Evolutionary conservation across 1,140 invertebrate species (phyloP).

Genomic region (Achroia grisella): DNA sequence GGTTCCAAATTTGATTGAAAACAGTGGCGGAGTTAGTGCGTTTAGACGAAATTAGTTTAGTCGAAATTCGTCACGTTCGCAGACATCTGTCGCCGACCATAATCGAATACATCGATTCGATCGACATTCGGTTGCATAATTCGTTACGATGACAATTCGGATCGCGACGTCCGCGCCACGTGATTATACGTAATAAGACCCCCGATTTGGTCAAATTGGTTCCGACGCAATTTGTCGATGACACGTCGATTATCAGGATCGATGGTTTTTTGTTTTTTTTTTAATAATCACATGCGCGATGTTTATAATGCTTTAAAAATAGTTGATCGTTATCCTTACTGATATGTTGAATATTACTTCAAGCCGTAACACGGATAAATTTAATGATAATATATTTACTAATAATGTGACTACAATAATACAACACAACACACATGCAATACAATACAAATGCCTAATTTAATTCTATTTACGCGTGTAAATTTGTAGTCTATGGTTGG

Average conservation of each 20-base stretch:
- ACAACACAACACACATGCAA: too few species aligned
- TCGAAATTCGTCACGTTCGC: conserved; percentile 68
- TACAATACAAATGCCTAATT: too few species aligned
- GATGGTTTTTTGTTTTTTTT: conserved; percentile 12
- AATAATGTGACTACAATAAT: too few species aligned
- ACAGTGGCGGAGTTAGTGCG: conserved; percentile 11
- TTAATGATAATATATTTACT: too few species aligned
- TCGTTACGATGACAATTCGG: conserved; percentile 62
- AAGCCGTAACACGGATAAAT: too few species aligned
- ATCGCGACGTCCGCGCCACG: conserved; percentile 35
- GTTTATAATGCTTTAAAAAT: background rate
- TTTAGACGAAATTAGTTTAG: conserved; percentile 36
- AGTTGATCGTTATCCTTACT: too few species aligned
- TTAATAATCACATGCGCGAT: conserved; percentile 3
- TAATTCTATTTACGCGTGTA: too few species aligned
- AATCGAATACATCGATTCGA: conserved; percentile 47
- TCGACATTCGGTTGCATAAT: conserved; percentile 40
- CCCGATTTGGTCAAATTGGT: conserved; percentile 35
- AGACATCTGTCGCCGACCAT: conserved; percentile 64
- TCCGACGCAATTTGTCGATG: conserved; percentile 34
- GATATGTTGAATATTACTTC: too few species aligned
- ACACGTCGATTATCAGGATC: conserved; percentile 38
- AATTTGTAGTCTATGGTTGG: too few species aligned
- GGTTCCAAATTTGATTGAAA: conserved; percentile 12
- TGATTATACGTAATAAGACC: conserved; percentile 55